Conservation (phyloP, 2,113 vertebrate genomes). For the Tupaia chinensis region DNA sequence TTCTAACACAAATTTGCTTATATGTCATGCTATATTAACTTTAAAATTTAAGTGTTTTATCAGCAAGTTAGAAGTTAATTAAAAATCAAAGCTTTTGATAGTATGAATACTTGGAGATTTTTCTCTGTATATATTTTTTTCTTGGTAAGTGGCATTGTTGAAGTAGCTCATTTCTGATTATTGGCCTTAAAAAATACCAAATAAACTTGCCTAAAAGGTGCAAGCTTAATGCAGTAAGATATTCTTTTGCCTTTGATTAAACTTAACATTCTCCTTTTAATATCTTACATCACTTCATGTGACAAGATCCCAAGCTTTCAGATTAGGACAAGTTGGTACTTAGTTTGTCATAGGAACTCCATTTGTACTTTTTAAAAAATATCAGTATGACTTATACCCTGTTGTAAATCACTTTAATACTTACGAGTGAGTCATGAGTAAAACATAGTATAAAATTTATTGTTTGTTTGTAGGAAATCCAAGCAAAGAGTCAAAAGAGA, state of each 20-base stretch:
- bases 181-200: slow-evolving; percentile 29
- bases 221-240: not conserved
- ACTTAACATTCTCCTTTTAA: not conserved
- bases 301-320: not conserved
- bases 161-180: slow-evolving; percentile 10
- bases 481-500: slow-evolving; percentile 30
- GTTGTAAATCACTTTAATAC: slow-evolving; percentile 19
- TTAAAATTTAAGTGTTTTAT: slow-evolving; percentile 29
- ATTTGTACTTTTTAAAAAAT: not conserved
- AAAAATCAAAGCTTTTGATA: slow-evolving; percentile 23
- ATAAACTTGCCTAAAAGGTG: not conserved
- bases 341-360: not conserved
- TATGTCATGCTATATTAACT: slow-evolving; percentile 7
- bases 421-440: not conserved
- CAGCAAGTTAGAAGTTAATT: slow-evolving; percentile 45
- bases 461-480: slow-evolving; percentile 31
- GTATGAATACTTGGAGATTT: not conserved
- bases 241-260: not conserved
- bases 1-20: not conserved
- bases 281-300: slow-evolving; percentile 6
- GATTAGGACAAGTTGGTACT: not conserved
- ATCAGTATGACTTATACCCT: not conserved
- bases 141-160: not conserved
- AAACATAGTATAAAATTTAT: slow-evolving; percentile 23
- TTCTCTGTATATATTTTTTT: not conserved